Evolutionary conservation across 2,113 vertebrate species (phyloP).

Genomic region (Burhinus oedicnemus): DNA sequence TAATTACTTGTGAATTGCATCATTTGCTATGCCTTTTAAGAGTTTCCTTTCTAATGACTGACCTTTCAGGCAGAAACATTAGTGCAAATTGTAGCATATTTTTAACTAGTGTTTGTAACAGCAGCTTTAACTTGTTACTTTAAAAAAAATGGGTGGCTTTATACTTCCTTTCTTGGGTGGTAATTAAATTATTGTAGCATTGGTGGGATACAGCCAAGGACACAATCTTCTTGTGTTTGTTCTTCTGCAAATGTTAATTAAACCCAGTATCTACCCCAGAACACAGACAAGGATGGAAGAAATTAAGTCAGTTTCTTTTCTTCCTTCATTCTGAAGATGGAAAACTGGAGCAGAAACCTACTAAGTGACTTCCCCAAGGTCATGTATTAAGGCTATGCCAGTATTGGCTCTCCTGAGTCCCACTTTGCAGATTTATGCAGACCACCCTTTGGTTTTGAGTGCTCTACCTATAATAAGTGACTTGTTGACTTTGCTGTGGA

Average conservation of each 20-base stretch:
- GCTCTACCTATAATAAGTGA: background rate
- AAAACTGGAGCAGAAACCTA: background rate
- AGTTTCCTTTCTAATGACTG: constrained; percentile 30
- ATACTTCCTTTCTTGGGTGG: background rate
- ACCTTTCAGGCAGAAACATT: constrained; percentile 18
- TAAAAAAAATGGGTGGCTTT: background rate
- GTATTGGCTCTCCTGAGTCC: background rate
- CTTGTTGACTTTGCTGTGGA: background rate
- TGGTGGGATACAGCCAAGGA: background rate
- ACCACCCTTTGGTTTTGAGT: background rate
- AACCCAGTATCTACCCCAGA: background rate
- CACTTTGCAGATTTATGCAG: background rate
- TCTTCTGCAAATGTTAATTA: background rate
- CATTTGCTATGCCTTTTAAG: constrained; percentile 58
- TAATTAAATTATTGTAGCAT: background rate
- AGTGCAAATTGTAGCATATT: background rate
- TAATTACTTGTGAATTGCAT: constrained; percentile 61
- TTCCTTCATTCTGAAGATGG: background rate
- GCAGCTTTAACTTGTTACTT: background rate
- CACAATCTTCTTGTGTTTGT: background rate
- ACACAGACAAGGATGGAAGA: background rate
- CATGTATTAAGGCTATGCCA: background rate
- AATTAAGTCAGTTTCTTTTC: background rate
- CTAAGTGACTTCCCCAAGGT: background rate
- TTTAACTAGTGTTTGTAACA: background rate